Evolutionary conservation across 2,113 vertebrate species (phyloP).

Genomic region (Leuciscus idus): DNA sequence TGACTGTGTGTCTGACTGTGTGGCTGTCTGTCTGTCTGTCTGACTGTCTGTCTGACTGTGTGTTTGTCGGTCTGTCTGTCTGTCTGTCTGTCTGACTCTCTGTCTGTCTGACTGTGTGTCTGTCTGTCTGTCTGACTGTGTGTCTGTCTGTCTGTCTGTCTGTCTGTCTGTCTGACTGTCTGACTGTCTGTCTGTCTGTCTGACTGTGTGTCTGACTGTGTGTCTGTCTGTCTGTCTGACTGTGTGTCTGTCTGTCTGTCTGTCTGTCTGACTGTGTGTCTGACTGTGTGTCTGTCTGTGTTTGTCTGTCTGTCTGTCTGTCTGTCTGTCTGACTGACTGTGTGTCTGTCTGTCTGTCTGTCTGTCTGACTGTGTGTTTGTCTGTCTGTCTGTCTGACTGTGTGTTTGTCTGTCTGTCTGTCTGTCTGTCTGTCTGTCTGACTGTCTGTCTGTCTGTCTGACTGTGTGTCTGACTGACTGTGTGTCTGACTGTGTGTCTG

Average conservation of each 20-base stretch:
- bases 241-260: no score
- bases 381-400: no score
- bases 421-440: rapidly evolving
- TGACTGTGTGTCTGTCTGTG: no score
- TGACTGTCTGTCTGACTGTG: no score
- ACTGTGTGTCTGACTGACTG: rapidly evolving
- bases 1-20: no score
- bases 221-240: not conserved
- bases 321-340: no score
- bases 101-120: not conserved
- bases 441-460: not conserved
- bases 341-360: no score
- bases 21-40: no score
- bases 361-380: no score
- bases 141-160: not conserved
- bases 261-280: no score
- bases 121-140: not conserved
- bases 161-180: not conserved
- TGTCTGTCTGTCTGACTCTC: no score
- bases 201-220: not conserved
- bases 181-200: not conserved
- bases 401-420: not conserved
- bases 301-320: no score
- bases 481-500: not conserved
- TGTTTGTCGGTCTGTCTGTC: not conserved